Evolutionary conservation across 2,113 vertebrate species (phyloP).

Genomic region (Lamprotornis superbus): DNA sequence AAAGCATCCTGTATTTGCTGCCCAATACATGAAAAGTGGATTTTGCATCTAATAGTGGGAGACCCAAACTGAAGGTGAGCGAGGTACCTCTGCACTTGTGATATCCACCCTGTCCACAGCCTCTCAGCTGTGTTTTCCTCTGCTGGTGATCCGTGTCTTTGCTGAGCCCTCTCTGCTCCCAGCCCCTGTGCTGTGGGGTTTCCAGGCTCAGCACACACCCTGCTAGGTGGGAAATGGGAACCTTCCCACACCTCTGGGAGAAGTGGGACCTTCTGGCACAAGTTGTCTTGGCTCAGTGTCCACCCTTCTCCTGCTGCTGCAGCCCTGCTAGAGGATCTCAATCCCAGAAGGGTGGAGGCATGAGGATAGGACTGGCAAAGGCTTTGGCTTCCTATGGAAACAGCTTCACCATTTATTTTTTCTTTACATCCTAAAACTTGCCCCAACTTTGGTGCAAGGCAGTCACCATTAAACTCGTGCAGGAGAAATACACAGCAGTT

Average conservation of each 20-base stretch:
- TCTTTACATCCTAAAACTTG: neutral
- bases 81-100: neutral
- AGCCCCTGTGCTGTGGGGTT: neutral
- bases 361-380: neutral
- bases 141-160: fast-evolving
- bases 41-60: neutral
- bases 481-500: neutral
- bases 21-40: neutral
- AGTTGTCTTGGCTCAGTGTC: fast-evolving
- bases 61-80: neutral
- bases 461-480: fast-evolving
- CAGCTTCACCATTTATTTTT: neutral
- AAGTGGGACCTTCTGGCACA: neutral
- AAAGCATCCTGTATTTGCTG: neutral
- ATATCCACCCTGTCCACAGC: fast-evolving
- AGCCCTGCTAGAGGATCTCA: neutral
- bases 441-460: neutral
- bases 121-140: neutral
- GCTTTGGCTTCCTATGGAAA: neutral
- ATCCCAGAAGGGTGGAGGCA: neutral
- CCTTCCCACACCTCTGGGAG: neutral
- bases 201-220: neutral
- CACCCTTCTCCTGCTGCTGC: neutral
- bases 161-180: neutral
- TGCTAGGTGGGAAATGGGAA: neutral